Conservation (phyloP, 2,888 invertebrate genomes). For the Macropis europaea region DNA sequence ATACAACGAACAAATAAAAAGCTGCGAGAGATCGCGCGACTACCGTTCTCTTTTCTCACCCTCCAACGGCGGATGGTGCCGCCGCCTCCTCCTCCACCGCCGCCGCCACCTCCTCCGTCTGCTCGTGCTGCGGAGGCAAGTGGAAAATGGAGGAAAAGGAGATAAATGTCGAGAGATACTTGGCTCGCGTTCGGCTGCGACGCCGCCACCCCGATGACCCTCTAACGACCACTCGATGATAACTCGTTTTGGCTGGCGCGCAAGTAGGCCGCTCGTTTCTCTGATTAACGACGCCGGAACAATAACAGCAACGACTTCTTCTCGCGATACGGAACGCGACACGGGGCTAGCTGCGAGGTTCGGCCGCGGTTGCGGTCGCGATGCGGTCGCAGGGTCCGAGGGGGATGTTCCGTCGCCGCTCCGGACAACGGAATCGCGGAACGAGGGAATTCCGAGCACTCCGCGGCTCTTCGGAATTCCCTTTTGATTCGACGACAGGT, state of each 20-base stretch:
- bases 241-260: constrained; percentile 57
- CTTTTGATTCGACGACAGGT: too few species aligned
- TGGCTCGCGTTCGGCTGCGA: constrained; percentile 19
- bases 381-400: too few species aligned
- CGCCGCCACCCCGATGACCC: constrained; percentile 60
- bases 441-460: too few species aligned
- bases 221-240: constrained; percentile 72
- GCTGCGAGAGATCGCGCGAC: constrained; percentile 7
- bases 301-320: background rate
- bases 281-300: constrained; percentile 28
- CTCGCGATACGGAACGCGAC: background rate
- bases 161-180: constrained; percentile 23
- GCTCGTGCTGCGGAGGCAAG: too few species aligned
- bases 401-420: too few species aligned
- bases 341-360: too few species aligned
- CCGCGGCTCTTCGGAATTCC: too few species aligned
- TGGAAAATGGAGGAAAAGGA: background rate
- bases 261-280: constrained; percentile 38
- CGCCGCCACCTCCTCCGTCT: too few species aligned
- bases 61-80: background rate
- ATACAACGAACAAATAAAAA: constrained; percentile 34
- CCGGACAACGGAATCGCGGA: too few species aligned
- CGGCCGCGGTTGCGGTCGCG: too few species aligned
- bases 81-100: background rate
- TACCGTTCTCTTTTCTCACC: background rate